phyloP scores from a whole-genome alignment of 1,140 invertebrate species.

The Nebria ingens region DNA sequence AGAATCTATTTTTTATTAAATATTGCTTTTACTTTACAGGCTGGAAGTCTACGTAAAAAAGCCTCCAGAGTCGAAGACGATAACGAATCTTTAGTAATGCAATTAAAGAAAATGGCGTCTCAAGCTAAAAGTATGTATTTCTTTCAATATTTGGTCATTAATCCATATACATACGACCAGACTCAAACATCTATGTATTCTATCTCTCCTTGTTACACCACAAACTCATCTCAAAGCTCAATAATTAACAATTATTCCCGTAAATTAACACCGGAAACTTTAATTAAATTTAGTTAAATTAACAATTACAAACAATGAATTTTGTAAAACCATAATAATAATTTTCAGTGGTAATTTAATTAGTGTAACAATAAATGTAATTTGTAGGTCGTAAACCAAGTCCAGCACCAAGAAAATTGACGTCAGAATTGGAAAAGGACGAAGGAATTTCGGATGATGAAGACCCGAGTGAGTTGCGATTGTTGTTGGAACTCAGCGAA shows the following conservation, averaged over 20 bases:
- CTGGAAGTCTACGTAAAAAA: constrained; percentile 74
- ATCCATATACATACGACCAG: too few relatives aligned
- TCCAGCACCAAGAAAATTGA: constrained; percentile 48
- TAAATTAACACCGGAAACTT: too few relatives aligned
- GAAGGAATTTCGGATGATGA: constrained; percentile 66
- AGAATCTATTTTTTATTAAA: neutral
- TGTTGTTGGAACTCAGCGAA: constrained; percentile 80
- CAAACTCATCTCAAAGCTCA: constrained; percentile 14
- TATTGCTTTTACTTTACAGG: constrained; percentile 45
- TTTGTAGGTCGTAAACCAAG: constrained; percentile 50
- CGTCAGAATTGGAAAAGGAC: constrained; percentile 55
- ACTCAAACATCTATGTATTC: too few relatives aligned
- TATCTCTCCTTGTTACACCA: too few relatives aligned
- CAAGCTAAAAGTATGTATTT: constrained; percentile 60
- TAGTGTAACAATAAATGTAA: constrained; percentile 14
- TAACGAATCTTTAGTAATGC: constrained; percentile 83
- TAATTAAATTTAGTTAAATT: too few relatives aligned
- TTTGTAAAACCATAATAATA: too few relatives aligned
- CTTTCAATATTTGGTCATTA: neutral
- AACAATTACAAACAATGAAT: too few relatives aligned
- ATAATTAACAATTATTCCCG: too few relatives aligned
- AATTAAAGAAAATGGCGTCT: constrained; percentile 88
- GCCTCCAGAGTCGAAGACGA: constrained; percentile 81
- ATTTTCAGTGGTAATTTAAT: too few relatives aligned
- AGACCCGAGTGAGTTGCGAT: constrained; percentile 60